Conservation (phyloP, 2,797 vertebrate species). For the Sebastes kiyomatsui region DNA sequence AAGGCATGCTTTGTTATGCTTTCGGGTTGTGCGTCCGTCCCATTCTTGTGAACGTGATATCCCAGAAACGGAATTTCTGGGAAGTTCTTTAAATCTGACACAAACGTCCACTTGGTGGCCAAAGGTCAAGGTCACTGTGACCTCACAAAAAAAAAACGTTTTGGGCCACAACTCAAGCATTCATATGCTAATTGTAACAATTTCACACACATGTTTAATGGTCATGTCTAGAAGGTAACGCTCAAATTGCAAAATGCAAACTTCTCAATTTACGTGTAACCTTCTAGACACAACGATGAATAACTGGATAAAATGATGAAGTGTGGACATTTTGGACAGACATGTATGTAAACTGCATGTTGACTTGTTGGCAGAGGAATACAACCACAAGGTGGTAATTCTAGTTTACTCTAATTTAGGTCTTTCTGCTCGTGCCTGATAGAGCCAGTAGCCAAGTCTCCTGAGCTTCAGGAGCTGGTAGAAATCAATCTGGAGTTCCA, state of each 20-base stretch:
- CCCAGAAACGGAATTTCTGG: too few species aligned
- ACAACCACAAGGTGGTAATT: background rate
- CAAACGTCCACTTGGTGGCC: background rate
- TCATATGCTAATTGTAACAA: background rate
- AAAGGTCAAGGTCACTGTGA: too few species aligned
- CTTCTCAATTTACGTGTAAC: too few species aligned
- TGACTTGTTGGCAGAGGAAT: background rate
- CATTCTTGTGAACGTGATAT: rapidly evolving
- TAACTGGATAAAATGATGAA: too few species aligned
- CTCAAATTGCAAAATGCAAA: too few species aligned
- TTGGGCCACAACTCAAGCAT: background rate
- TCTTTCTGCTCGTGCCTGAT: constrained; percentile 85
- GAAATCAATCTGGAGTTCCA: constrained; percentile 83
- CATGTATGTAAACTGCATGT: background rate
- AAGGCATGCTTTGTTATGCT: too few species aligned
- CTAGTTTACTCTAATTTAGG: constrained; percentile 48
- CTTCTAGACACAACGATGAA: too few species aligned
- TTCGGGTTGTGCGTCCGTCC: too few species aligned
- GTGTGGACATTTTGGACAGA: background rate
- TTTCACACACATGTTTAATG: background rate
- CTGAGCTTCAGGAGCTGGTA: constrained; percentile 79
- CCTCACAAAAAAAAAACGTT: background rate
- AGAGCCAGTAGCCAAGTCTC: constrained; percentile 71
- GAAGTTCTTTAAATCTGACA: background rate
- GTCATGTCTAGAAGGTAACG: too few species aligned